Evolutionary conservation across 2,797 vertebrate genomes (phyloP), one percentile per base, ranked within the genome.

Genomic region (Siniperca undulata): DNA sequence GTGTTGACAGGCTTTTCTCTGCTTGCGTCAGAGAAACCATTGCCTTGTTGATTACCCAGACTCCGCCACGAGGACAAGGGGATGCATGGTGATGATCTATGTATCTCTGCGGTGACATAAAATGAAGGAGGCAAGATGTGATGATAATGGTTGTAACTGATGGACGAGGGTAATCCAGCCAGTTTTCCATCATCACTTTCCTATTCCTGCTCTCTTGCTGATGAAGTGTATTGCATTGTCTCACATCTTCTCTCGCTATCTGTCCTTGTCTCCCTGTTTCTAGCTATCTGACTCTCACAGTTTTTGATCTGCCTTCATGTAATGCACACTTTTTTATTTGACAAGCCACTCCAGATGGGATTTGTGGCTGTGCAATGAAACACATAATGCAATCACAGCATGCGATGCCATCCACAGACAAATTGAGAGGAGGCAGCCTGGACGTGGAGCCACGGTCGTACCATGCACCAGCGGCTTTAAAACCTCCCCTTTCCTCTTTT

Each of bases 21-120:
- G 87, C 86, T 88, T 92, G 92, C 89, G 87, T 94, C 91, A 93
- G 74, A 92, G 82, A 86, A 87, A 86, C 82, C 79, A 89, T 69
- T 27, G 81, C 77, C 73, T 66, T 84, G 82, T 78, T 84, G 85
- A 89, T 90, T 73, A 82, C 76, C 87, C 82, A 81, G 76, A 84
- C 88, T 83, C 90, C 70, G n/a, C 82, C 70, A 67, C 42, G 77
- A 88, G 82, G 78, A 66, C 60, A 88, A 83, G 71, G 74, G 72
- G 77, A 91, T 80, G 87, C 80, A 83, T 30, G 72, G 61, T 69
- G 82, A 87, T 85, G 85, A 91, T 88, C 72, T 82, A 74, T 82
- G 80, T 46, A 82, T 89, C 90, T 70, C 92, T 58, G 87, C 90
- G 70, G 83, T 78, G 87, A 89, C 86, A 90, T 59, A 56, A 78